These are phyloP conservation scores for Lonchura striata DNA, from an alignment of 2,113 vertebrate genomes.

Conservation along the genomic window DNA sequence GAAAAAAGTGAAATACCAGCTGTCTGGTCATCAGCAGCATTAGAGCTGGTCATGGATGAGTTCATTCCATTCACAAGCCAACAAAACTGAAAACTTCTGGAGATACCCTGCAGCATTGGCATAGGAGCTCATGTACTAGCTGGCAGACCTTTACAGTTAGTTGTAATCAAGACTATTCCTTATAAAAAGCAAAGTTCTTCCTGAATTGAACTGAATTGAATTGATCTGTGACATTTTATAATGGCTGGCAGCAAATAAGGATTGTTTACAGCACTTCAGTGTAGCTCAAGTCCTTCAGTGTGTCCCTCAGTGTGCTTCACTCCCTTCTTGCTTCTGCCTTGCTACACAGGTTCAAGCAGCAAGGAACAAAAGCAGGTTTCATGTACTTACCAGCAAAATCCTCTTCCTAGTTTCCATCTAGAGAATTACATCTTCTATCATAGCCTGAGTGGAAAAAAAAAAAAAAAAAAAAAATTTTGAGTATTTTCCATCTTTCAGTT, in stretches of 20 bases:
- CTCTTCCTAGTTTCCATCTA: background rate
- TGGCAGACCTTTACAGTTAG: background rate
- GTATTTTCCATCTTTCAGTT: background rate
- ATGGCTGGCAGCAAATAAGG: background rate
- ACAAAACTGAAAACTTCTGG: background rate
- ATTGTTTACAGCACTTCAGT: background rate
- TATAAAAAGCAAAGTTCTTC: background rate
- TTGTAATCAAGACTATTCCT: background rate
- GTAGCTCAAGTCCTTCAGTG: background rate
- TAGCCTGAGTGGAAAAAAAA: rapidly evolving
- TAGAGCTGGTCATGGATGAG: background rate
- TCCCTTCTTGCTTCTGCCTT: background rate
- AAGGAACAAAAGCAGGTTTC: background rate
- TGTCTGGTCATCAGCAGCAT: background rate
- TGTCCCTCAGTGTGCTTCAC: background rate
- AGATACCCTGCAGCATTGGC: background rate
- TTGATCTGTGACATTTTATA: background rate
- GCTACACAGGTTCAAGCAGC: background rate
- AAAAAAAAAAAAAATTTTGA: background rate
- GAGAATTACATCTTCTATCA: background rate
- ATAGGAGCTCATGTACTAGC: background rate
- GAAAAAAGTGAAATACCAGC: background rate
- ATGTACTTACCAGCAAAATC: background rate
- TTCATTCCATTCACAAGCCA: background rate
- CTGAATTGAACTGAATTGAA: background rate